Conservation (phyloP, 2,797 vertebrate genomes). For the Lindbergichthys nudifrons region DNA sequence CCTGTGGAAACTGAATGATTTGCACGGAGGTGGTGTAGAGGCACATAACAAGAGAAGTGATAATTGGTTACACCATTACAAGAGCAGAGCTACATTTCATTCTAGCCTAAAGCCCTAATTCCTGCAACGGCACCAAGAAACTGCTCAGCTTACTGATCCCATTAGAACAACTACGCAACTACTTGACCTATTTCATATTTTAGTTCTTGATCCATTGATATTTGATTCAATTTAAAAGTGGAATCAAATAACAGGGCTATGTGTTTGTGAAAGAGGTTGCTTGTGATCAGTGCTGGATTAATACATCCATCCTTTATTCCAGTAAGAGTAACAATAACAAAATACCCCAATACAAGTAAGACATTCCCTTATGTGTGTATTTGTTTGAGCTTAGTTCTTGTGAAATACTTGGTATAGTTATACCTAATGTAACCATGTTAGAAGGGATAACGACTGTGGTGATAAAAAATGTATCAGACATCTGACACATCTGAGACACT, state of each 20-base stretch:
- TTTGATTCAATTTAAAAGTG: not conserved
- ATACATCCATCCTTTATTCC: not conserved
- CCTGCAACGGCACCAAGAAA: slow-evolving; percentile 9
- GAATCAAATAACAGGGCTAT: not conserved
- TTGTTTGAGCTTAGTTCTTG: not conserved
- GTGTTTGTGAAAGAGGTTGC: not conserved
- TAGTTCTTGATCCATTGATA: not conserved
- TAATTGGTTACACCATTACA: slow-evolving; percentile 7
- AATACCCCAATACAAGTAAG: not conserved
- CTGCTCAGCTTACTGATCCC: not conserved
- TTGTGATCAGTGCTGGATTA: not conserved
- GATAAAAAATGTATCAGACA: no score
- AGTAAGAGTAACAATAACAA: not conserved
- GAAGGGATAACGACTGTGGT: not conserved
- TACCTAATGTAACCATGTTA: not conserved
- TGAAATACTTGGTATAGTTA: not conserved
- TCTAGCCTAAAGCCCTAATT: slow-evolving; percentile 29
- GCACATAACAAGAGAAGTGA: slow-evolving; percentile 20
- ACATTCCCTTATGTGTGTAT: not conserved
- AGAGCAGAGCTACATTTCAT: slow-evolving; percentile 15
- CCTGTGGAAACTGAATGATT: slow-evolving; percentile 2
- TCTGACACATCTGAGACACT: no score
- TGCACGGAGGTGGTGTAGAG: slow-evolving; percentile 9
- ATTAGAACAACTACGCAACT: not conserved
- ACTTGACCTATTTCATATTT: slow-evolving; percentile 6